Conservation (phyloP, 2,797 vertebrate species). For the Pseudotriccus pelzelni region DNA sequence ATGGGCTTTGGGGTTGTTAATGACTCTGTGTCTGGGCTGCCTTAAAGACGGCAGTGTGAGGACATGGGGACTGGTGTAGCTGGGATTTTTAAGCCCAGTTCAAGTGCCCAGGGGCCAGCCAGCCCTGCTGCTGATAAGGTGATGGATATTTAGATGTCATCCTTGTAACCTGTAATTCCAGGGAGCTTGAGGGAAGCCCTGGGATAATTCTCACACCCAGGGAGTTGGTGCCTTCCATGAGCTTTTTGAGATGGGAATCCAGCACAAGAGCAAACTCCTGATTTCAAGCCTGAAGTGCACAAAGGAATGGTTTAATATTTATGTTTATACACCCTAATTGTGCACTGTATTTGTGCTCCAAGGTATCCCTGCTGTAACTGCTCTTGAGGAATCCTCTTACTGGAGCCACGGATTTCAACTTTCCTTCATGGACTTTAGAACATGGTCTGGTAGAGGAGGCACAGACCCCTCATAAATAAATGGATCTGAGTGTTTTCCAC, state of each 20-base stretch:
- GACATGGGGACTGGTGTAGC: not conserved
- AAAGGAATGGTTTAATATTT: not conserved
- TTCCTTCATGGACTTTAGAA: not conserved
- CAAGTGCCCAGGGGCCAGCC: not conserved
- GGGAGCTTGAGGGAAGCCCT: not conserved
- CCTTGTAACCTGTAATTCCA: not conserved
- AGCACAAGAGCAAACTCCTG: not conserved
- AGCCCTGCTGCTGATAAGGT: not conserved
- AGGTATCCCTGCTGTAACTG: not conserved
- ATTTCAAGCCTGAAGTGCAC: not conserved
- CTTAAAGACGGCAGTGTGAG: not conserved
- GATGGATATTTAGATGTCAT: not conserved
- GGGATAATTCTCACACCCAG: not conserved
- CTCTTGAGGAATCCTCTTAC: not conserved
- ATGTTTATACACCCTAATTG: not conserved
- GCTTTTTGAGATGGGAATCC: not conserved
- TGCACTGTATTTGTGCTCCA: not conserved
- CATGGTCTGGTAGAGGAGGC: not conserved
- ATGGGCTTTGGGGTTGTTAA: not conserved
- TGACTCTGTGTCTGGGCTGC: not conserved
- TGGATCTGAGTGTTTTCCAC: not conserved
- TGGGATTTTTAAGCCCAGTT: not conserved
- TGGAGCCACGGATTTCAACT: not conserved
- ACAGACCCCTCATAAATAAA: not conserved
- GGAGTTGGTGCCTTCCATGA: not conserved